phyloP scores from a whole-genome alignment of 2,113 vertebrate genomes.

The Dipodomys spectabilis region DNA sequence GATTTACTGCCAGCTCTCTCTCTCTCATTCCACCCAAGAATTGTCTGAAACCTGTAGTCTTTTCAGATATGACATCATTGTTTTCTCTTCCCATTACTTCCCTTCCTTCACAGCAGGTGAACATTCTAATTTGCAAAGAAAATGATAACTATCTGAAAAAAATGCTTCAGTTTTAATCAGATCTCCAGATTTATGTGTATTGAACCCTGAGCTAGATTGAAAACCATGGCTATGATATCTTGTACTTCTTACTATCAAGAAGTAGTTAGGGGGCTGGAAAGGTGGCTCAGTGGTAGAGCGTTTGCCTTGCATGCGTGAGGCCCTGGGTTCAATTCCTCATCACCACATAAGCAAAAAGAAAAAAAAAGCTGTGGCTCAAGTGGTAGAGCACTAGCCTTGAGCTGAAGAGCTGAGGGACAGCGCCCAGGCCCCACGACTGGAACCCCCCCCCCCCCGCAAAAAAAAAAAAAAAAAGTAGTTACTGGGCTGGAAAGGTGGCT shows the following conservation, averaged over 20 bases:
- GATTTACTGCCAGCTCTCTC: background rate
- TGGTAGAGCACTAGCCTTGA: too few relatives aligned
- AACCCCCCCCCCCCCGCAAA: too few relatives aligned
- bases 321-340: too few relatives aligned
- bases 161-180: background rate
- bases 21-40: background rate
- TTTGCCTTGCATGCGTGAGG: too few relatives aligned
- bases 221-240: background rate
- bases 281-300: too few relatives aligned
- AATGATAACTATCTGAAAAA: constrained; percentile 2
- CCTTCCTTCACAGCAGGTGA: background rate
- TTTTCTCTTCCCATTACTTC: background rate
- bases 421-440: too few relatives aligned
- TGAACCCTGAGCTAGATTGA: background rate
- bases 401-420: too few relatives aligned
- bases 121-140: background rate
- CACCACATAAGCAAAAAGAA: too few relatives aligned
- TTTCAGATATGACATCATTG: background rate
- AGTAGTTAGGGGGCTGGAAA: background rate
- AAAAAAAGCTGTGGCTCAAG: too few relatives aligned
- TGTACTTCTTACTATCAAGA: background rate
- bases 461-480: too few relatives aligned
- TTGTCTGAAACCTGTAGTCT: constrained; percentile 4
- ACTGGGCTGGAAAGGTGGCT: too few relatives aligned
- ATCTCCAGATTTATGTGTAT: background rate